Percentiles rank a stretch among this genome's conserved stretches.
These are phyloP conservation scores for Maniola jurtina DNA, from an alignment of 1,140 invertebrate species.

Conservation along the genomic window DNA sequence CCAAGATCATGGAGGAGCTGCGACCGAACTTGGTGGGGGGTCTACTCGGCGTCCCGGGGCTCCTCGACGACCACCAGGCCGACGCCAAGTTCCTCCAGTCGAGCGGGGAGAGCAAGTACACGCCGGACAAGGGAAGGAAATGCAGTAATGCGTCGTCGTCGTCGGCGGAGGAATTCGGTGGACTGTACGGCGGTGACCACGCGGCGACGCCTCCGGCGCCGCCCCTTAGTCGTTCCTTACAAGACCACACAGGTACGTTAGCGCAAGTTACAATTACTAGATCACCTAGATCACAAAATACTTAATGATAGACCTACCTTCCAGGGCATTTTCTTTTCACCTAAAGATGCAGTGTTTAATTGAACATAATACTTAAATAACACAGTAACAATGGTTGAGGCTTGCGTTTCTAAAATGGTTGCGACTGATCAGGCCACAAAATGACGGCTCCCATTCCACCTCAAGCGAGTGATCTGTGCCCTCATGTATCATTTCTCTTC, in stretches of 20 bases:
- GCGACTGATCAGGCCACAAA: too few relatives aligned
- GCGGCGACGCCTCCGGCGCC: conserved; percentile 80
- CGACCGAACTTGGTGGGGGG: conserved; percentile 88
- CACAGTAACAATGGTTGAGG: too few relatives aligned
- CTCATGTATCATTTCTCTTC: too few relatives aligned
- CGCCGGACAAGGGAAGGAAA: conserved; percentile 83
- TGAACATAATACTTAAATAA: too few relatives aligned
- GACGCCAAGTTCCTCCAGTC: conserved; percentile 78
- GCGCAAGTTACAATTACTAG: not conserved
- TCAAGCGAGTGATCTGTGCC: too few relatives aligned
- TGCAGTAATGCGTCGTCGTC: conserved; percentile 87
- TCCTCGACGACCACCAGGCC: conserved; percentile 87
- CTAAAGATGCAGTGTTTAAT: too few relatives aligned
- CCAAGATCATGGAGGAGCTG: conserved; percentile 90
- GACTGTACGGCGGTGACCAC: conserved; percentile 83
- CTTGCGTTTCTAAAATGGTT: too few relatives aligned
- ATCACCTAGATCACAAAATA: not conserved
- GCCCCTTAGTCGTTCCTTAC: conserved; percentile 81
- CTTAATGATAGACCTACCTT: too few relatives aligned
- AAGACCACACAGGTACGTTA: conserved; percentile 79
- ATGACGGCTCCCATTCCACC: too few relatives aligned
- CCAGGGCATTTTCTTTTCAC: too few relatives aligned
- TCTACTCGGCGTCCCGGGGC: conserved; percentile 85
- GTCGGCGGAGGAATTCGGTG: conserved; percentile 89
- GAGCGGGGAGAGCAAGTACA: conserved; percentile 75